Percentiles rank a stretch among this genome's conserved stretches.
These are phyloP conservation scores for Andrena fulva DNA, from an alignment of 2,888 invertebrate genomes.

Conservation along the genomic window DNA sequence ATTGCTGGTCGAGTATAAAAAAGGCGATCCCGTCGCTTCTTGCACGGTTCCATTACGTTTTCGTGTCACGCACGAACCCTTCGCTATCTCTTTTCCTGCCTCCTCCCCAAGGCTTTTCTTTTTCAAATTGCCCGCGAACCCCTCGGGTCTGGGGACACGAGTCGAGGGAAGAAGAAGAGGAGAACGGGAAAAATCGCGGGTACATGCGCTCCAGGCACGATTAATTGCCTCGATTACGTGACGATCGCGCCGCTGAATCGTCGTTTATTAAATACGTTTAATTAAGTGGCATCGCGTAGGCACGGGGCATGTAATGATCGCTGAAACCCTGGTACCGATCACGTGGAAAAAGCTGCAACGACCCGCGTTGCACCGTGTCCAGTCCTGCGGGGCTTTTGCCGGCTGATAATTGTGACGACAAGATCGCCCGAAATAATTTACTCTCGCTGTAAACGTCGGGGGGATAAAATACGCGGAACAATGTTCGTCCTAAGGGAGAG, in stretches of 20 bases:
- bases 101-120: background rate
- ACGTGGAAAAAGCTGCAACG: slow-evolving; percentile 29
- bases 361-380: slow-evolving; percentile 10
- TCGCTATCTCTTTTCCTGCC: background rate
- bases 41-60: slow-evolving; percentile 11
- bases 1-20: background rate
- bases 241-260: slow-evolving; percentile 56
- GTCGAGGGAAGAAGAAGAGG: background rate
- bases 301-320: slow-evolving; percentile 63
- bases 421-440: slow-evolving; percentile 58
- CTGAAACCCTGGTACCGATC: slow-evolving; percentile 38
- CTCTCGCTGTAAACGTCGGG: slow-evolving; percentile 34
- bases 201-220: slow-evolving; percentile 54
- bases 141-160: background rate
- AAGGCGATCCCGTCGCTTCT: background rate
- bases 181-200: slow-evolving; percentile 13
- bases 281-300: slow-evolving; percentile 64
- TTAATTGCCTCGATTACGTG: slow-evolving; percentile 70
- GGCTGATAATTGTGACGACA: slow-evolving; percentile 52
- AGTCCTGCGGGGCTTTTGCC: slow-evolving; percentile 16
- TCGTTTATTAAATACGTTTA: slow-evolving; percentile 67
- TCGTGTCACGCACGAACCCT: slow-evolving; percentile 18
- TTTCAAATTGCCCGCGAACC: background rate
- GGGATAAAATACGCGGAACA: slow-evolving; percentile 44
- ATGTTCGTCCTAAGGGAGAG: slow-evolving; percentile 5